phyloP scores from a whole-genome alignment of 2,113 vertebrate genomes.

The Scopus umbretta region DNA sequence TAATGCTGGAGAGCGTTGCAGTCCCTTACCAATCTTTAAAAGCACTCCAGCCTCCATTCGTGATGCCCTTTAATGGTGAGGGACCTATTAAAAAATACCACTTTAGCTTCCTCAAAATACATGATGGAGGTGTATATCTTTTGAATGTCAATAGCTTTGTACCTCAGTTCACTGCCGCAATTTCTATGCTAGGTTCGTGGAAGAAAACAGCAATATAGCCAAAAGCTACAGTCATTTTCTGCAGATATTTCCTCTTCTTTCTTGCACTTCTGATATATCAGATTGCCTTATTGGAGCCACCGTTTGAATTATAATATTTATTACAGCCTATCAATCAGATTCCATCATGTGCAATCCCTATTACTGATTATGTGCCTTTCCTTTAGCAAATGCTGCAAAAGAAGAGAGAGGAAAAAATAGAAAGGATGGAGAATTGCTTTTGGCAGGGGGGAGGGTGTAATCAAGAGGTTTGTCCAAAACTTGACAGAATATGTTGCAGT shows the following conservation, averaged over 20 bases:
- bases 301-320: slow-evolving; percentile 46
- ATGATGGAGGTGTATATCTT: not conserved
- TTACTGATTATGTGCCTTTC: not conserved
- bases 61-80: not conserved
- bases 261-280: not conserved
- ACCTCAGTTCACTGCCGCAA: not conserved
- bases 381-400: not conserved
- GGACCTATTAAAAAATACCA: not conserved
- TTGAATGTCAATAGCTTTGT: not conserved
- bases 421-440: not conserved
- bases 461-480: not conserved
- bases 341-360: not conserved
- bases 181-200: not conserved
- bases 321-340: slow-evolving; percentile 39
- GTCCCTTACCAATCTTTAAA: not conserved
- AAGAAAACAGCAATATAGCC: not conserved
- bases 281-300: not conserved
- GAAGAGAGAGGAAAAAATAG: not conserved
- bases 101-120: not conserved
- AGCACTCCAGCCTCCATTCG: not conserved
- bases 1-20: not conserved
- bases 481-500: not conserved
- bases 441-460: not conserved
- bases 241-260: not conserved
- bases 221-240: slow-evolving; percentile 14